Conservation (phyloP, 2,113 vertebrate genomes). For the Rhea pennata region DNA sequence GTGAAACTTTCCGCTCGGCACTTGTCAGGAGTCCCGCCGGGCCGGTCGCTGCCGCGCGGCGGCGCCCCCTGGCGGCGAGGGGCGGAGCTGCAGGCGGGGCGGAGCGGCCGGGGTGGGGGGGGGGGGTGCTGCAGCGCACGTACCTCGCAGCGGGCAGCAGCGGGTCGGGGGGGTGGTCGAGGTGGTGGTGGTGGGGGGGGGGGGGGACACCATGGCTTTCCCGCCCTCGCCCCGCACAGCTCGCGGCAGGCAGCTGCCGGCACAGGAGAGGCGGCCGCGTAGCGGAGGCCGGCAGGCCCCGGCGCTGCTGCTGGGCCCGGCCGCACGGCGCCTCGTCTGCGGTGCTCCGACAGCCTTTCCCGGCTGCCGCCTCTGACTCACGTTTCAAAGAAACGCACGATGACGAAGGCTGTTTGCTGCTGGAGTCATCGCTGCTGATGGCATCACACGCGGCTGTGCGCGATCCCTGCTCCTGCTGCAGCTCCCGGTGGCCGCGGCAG, state of each 20-base stretch:
- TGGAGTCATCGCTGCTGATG: neutral
- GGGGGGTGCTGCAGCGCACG: too few species aligned
- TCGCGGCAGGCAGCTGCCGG: fast-evolving
- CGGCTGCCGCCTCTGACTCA: conserved; percentile 20
- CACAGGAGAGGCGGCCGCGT: neutral
- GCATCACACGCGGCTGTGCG: neutral
- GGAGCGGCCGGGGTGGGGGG: too few species aligned
- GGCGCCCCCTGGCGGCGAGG: neutral
- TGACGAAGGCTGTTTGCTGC: neutral
- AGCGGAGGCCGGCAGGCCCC: neutral
- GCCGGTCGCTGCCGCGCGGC: too few species aligned
- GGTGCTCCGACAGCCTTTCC: neutral
- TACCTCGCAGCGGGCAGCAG: too few species aligned
- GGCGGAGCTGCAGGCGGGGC: too few species aligned
- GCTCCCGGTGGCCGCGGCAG: fast-evolving
- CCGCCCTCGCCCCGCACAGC: too few species aligned
- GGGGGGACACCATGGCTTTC: too few species aligned
- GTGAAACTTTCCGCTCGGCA: too few species aligned
- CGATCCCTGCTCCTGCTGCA: neutral
- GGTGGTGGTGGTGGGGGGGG: too few species aligned
- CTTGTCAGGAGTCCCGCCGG: too few species aligned
- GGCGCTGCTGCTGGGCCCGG: fast-evolving
- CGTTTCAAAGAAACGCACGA: neutral
- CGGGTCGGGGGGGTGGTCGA: too few species aligned
- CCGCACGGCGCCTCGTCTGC: fast-evolving